Evolutionary conservation across 2,888 invertebrate species (phyloP), one percentile per base, ranked within the genome.

Genomic region (Lutraria lutraria): DNA sequence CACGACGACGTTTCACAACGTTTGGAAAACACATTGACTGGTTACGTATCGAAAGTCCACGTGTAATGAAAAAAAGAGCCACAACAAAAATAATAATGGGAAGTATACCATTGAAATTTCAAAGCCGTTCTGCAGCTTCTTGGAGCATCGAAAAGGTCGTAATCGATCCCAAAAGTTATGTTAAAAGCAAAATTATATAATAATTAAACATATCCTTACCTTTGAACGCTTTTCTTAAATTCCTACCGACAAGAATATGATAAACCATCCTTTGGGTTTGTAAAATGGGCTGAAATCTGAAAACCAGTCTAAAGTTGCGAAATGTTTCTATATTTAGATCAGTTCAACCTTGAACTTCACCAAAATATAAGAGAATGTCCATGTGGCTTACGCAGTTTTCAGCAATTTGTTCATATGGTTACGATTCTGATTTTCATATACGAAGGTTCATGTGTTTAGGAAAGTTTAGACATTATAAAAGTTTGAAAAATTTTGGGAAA

Each of bases 391-490:
- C 85, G 68, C 87, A 90, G 88, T 88, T 90, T 92, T 92, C 88
- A 90, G 88, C 91, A 63, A 91, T 88, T 90, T 91, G 88, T 85
- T 91, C 91, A 89, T 88, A 91, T 87, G 91, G 91, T 91, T 93
- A 92, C 90, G 92, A 92, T 81, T 91, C 91, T 88, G 94, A 94
- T 92, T 94, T 92, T 93, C 93, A 94, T 94, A 95, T 95, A 95
- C 94, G 95, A 94, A 93, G 92, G 93, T 90, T 91, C 90, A 92
- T 89, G 91, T 90, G 87, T 88, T 89, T 94, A 94, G 93, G 91
- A 92, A 93, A 93, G 85, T 93, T 88, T 91, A 93, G 90, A 90
- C 92, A 92, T 93, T 93, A 91, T 92, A 92, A 93, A 93, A 92
- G 90, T 92, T 91, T 93, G 88, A 83, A 91, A 88, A 92, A 89